Conservation (phyloP, 1,140 invertebrate species). For the Branchinecta lynchi region DNA sequence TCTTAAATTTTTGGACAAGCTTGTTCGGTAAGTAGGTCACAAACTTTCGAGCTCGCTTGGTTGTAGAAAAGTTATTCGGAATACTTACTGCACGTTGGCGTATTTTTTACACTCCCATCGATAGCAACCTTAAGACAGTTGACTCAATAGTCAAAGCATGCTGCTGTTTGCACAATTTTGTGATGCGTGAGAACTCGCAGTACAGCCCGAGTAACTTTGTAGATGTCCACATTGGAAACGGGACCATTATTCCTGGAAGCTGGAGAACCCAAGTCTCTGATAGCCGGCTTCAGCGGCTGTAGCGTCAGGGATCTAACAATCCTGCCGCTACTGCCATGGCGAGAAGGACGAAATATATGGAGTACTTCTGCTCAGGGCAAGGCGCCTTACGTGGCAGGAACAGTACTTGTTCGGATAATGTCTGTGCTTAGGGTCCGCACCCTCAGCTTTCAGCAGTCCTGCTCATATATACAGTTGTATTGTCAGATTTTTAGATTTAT, state of each 20-base stretch:
- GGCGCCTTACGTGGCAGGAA: conserved; percentile 8
- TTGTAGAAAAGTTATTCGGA: conserved; percentile 2
- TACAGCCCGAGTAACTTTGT: conserved; percentile 4
- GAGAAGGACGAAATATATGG: conserved; percentile 1
- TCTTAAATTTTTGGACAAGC: too few relatives aligned
- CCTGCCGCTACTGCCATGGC: not conserved
- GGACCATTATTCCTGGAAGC: not conserved
- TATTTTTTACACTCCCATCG: conserved; percentile 5
- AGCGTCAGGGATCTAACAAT: conserved; percentile 9
- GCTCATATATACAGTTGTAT: not conserved
- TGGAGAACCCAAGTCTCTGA: conserved; percentile 4
- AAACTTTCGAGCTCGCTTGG: not conserved
- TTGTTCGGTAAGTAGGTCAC: too few relatives aligned
- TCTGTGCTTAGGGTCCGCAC: too few relatives aligned
- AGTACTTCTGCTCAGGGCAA: not conserved
- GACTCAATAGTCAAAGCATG: not conserved
- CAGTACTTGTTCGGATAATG: conserved; percentile 4
- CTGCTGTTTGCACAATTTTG: conserved; percentile 6
- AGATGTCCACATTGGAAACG: not conserved
- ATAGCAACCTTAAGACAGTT: not conserved
- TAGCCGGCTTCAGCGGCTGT: conserved; percentile 3
- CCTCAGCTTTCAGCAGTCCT: not conserved
- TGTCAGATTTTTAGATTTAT: too few relatives aligned
- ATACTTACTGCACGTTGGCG: not conserved
- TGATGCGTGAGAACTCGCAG: not conserved